A percentile compares a stretch with the other conserved stretches of the same genome.
These are phyloP conservation scores for Emydoidea blandingii DNA, from an alignment of 2,797 vertebrate species.

Conservation along the genomic window DNA sequence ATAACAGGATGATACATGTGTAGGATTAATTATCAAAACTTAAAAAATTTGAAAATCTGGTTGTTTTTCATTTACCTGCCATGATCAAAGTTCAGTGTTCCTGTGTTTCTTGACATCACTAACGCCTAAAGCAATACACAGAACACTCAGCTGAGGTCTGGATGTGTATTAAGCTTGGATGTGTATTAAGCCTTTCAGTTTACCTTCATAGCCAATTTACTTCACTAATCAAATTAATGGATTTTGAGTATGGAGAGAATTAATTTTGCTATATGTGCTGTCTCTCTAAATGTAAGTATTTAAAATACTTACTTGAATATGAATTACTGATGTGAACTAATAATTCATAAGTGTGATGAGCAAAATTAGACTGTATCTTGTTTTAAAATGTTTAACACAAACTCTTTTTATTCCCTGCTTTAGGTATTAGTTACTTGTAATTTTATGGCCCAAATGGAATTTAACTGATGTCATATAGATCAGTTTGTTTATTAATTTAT, in stretches of 20 bases:
- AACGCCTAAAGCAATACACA: conserved; percentile 15
- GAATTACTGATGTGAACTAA: not conserved
- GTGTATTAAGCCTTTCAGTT: conserved; percentile 69
- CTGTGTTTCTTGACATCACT: not conserved
- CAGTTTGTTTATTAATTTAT: not conserved
- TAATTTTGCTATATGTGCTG: not conserved
- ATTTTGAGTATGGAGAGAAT: conserved; percentile 30
- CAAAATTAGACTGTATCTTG: not conserved
- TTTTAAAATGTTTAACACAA: not conserved
- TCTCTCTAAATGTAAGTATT: conserved; percentile 22
- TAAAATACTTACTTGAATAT: conserved; percentile 16
- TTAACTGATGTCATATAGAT: not conserved
- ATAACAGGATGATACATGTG: not conserved
- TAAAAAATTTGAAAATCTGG: not conserved
- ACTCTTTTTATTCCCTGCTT: not conserved
- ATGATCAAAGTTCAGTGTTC: conserved; percentile 15
- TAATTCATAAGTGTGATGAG: not conserved
- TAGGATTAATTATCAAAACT: not conserved
- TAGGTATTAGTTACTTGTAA: not conserved
- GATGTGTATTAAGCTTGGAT: conserved; percentile 37
- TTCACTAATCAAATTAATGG: conserved; percentile 64
- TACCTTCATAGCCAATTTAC: conserved; percentile 59
- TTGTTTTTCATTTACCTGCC: not conserved
- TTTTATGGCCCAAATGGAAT: not conserved
- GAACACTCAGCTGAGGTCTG: conserved; percentile 5